Evolutionary conservation across 2,797 vertebrate genomes (phyloP).

Genomic region (Setipinna tenuifilis): DNA sequence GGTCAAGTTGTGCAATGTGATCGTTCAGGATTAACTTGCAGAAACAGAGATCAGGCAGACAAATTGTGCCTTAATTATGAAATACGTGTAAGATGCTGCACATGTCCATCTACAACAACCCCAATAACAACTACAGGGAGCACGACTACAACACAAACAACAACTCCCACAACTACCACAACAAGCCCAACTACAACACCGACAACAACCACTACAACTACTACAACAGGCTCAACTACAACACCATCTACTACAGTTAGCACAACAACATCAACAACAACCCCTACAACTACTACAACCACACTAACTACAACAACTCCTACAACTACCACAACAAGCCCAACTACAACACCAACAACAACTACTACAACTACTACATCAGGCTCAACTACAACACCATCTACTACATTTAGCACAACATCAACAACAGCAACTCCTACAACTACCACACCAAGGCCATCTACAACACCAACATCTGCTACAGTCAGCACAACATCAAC

Average conservation of each 20-base stretch:
- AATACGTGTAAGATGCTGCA: constrained; percentile 76
- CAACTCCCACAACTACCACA: constrained; percentile 13
- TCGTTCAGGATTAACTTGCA: constrained; percentile 72
- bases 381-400: neutral
- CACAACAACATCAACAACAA: neutral
- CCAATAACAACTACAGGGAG: neutral
- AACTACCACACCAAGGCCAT: no score
- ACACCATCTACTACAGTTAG: no score
- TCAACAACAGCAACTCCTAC: neutral
- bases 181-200: constrained; percentile 39
- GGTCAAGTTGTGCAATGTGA: constrained; percentile 74
- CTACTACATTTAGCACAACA: neutral
- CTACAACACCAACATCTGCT: neutral
- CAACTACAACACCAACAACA: neutral
- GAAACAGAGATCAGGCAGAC: constrained; percentile 60
- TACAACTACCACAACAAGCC: neutral
- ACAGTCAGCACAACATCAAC: neutral
- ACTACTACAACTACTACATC: constrained; percentile 19
- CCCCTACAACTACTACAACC: neutral
- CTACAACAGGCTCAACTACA: neutral
- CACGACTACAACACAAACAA: neutral
- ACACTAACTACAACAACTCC: neutral
- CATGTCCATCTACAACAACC: neutral
- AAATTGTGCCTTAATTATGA: constrained; percentile 76
- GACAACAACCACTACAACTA: neutral